phyloP scores from a whole-genome alignment of 2,888 invertebrate species.

The Petrolisthes manimaculis region DNA sequence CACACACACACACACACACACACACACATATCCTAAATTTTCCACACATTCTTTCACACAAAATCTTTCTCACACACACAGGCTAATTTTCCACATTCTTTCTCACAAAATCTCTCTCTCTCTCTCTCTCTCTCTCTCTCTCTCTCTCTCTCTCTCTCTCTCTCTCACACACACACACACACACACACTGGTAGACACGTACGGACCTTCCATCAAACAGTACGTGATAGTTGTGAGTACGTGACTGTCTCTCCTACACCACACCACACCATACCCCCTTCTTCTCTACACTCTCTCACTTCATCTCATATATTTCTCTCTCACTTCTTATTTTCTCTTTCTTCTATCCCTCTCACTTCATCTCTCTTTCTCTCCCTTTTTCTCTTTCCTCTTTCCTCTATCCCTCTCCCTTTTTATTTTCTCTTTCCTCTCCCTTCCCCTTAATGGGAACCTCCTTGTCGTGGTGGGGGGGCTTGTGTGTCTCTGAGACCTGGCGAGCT shows the following conservation, averaged over 20 bases:
- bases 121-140: no score
- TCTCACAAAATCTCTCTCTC: background rate
- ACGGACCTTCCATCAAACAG: no score
- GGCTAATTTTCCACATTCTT: background rate
- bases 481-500: no score
- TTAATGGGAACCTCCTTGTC: background rate
- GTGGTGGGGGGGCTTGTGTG: no score
- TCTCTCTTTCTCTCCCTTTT: background rate
- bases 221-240: no score
- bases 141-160: no score
- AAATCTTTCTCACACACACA: background rate
- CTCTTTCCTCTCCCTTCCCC: background rate
- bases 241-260: no score
- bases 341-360: background rate
- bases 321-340: background rate
- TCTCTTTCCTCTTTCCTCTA: background rate
- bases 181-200: background rate
- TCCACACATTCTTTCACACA: slow-evolving; percentile 11
- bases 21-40: background rate
- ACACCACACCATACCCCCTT: no score
- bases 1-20: slow-evolving; percentile 14
- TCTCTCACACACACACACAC: no score
- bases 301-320: no score
- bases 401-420: background rate
- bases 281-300: no score